A percentile compares a stretch with the other conserved stretches of the same genome.
Evolutionary conservation across 2,113 vertebrate species (phyloP).

Genomic region (Solea solea): DNA sequence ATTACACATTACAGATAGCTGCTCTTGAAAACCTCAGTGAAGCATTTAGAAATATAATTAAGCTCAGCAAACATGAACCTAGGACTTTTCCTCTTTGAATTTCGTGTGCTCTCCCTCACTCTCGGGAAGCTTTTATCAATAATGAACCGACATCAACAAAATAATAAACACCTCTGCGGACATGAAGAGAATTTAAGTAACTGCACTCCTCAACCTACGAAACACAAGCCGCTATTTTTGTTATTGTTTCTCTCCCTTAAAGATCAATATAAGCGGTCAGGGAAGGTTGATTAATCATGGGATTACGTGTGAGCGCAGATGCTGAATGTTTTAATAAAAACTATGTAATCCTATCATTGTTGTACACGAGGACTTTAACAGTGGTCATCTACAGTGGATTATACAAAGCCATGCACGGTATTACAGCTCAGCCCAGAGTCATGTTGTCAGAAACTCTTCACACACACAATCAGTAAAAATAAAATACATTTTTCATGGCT

Average conservation of each 20-base stretch:
- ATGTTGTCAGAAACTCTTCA: too few species aligned
- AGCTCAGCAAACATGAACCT: constrained; percentile 70
- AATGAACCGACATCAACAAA: constrained; percentile 65
- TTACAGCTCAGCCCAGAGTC: constrained; percentile 11
- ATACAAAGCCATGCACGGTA: constrained; percentile 34
- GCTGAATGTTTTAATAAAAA: constrained; percentile 66
- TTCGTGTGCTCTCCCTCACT: constrained; percentile 14
- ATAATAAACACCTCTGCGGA: constrained; percentile 63
- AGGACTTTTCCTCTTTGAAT: constrained; percentile 49
- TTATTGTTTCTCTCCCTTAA: constrained; percentile 34
- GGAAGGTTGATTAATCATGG: constrained; percentile 75
- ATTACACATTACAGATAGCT: constrained; percentile 83
- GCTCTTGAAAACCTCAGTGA: constrained; percentile 77
- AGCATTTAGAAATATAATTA: constrained; percentile 85
- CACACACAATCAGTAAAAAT: too few species aligned
- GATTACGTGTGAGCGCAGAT: constrained; percentile 74
- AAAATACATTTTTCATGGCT: too few species aligned
- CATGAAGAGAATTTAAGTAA: constrained; percentile 28
- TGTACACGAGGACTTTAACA: constrained; percentile 25
- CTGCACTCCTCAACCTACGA: background rate
- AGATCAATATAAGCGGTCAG: constrained; percentile 67
- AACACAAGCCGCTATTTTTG: constrained; percentile 20
- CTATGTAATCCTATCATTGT: constrained; percentile 77
- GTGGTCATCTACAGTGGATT: constrained; percentile 55
- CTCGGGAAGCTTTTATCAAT: constrained; percentile 62